Base-by-base conservation (phyloP, 1,140 invertebrate genomes). In the Papilio xuthus region DNA sequence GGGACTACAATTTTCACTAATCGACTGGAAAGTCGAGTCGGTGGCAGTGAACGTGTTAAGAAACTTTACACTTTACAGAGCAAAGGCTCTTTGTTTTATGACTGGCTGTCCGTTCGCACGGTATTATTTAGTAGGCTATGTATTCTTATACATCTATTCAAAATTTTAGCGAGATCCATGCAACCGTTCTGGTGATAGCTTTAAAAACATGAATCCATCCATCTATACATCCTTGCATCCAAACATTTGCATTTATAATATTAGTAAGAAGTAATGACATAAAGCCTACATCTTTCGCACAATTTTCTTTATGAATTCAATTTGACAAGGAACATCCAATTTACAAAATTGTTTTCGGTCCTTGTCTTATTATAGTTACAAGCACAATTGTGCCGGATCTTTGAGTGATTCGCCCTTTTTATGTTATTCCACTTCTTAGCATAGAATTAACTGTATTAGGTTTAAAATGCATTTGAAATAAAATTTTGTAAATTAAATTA, bases 271-370 rank as follows among this genome's bases (percentile, higher is more conserved):
- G 56, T 60, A 56, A 56, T 60, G 23, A 26, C 56, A 56, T 23
- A 13, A 56, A 15, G 13, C 56, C 56, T 60, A 60, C 56, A 26
- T 23, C 23, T 26, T 60, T 23, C 10, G 23, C 23, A 60, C 56
- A 60, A 60, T 60, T 60, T 60, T 60, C 56, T 60, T 60, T 60
- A 60, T 60, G 56, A 60, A 60, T 60, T 60, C 56, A 60, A 60
- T 60, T 60, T 60, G 56, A 60, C 56, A 60, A 60, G 56, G 23
- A 60, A 60, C 23, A 60, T 60, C 56, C 56, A 60, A 60, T 60
- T 60, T 60, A 60, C 10, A 60, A 60, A 60, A 60, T 60, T 60
- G 56, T 60, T 26, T 60, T 60, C 56, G 56, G 56, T 60, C 56
- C 56, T 60, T 60, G 10, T 60, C 56, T 60, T 60, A 60, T 60